Evolutionary conservation across 92 coral and sea anemone genomes (phyloP).

Genomic region (Porites rus): DNA sequence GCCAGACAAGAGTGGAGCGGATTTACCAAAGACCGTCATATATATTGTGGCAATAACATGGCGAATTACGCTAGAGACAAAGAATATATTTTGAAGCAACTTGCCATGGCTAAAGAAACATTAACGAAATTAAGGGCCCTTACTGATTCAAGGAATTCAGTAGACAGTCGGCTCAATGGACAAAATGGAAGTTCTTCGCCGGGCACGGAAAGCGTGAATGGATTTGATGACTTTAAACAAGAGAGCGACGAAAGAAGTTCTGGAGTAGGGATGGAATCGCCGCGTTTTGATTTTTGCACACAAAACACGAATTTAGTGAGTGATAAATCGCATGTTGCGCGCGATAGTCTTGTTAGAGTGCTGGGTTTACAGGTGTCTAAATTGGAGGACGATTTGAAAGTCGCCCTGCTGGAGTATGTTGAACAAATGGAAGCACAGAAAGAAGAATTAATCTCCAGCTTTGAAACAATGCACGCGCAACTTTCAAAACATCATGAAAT

Average conservation of each 20-base stretch:
- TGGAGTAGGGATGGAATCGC: slow-evolving; percentile 33
- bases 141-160: slow-evolving; percentile 49
- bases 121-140: slow-evolving; percentile 68
- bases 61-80: slow-evolving; percentile 64
- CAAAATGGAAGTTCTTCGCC: slow-evolving; percentile 20
- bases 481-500: slow-evolving; percentile 75
- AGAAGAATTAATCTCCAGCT: slow-evolving; percentile 84
- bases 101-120: slow-evolving; percentile 79
- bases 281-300: slow-evolving; percentile 8
- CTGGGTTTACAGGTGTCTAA: slow-evolving; percentile 83
- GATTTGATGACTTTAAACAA: slow-evolving; percentile 5
- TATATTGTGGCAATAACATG: slow-evolving; percentile 9
- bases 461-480: slow-evolving; percentile 84
- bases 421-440: slow-evolving; percentile 88
- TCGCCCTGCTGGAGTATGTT: slow-evolving; percentile 74
- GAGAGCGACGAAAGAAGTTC: slow-evolving; percentile 56
- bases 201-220: slow-evolving; percentile 6
- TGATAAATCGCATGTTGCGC: slow-evolving; percentile 47
- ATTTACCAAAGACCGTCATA: not conserved
- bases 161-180: slow-evolving; percentile 14
- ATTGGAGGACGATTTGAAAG: slow-evolving; percentile 88
- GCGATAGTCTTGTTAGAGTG: slow-evolving; percentile 74
- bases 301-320: not conserved
- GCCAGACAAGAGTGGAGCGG: not conserved
- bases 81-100: slow-evolving; percentile 77